Evolutionary conservation across 2,888 invertebrate genomes (phyloP), one percentile per base, ranked within the genome.

Genomic region (Ornithoptera alexandrae): DNA sequence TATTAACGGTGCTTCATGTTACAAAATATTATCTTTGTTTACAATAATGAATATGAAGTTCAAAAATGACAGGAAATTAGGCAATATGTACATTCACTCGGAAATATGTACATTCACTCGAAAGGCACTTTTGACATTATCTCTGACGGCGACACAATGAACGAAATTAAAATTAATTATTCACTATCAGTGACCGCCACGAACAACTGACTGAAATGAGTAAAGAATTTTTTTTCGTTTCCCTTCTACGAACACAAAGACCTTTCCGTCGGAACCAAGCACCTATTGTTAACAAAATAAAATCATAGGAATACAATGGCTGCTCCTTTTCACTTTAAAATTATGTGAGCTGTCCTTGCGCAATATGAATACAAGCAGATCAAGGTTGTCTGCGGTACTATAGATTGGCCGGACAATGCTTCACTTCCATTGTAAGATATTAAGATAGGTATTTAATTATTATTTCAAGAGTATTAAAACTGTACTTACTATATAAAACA

Each of bases 161-260:
- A 66, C 42, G 30, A 60, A 66, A 66, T 59, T 66, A 66, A 66
- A 66, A 66, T 66, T 66, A 60, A 66, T 66, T 46, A 66, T 66
- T 59, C 65, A 60, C 59, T 66, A 66, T 66, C 59, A 66, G 59
- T 46, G 59, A 59, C 65, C 59, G 22, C 46, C n/a, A 15, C 12
- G 30, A 59, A 65, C 50, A 60, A 59, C 53, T 24, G 39, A 58
- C 18, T 58, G 46, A 50, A 65, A 65, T 22, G 24, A 67, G 39
- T 42, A 62, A 57, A 67, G 62, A 62, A 39, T 39, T 42, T 56
- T 61, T 67, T 53, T 67, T 62, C 39, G 42, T 62, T 57, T 42
- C 20, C 62, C 39, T 24, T 42, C 56, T 56, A 57, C 56, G 42
- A 56, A 53, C 15, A 57, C 56, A 67, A 67, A 62, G 67, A 39